These are phyloP conservation scores for Brachionus sp. DNA, from an alignment of 1,140 invertebrate genomes.

Conservation along the genomic window DNA sequence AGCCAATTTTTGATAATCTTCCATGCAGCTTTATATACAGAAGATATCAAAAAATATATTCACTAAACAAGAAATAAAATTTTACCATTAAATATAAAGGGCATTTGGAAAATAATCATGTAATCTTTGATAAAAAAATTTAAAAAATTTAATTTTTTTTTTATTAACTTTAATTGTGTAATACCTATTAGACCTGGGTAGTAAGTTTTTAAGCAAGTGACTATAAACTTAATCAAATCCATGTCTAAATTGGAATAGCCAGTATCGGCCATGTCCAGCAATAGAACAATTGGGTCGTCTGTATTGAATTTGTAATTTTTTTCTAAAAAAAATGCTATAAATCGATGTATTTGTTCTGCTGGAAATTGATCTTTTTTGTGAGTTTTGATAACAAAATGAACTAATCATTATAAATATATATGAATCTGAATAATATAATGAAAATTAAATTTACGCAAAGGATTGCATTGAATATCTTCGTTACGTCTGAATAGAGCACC, in stretches of 20 bases:
- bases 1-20: slow-evolving; percentile 84
- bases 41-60: slow-evolving; percentile 21
- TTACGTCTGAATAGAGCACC: slow-evolving; percentile 4
- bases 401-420: slow-evolving; percentile 47
- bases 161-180: slow-evolving; percentile 42
- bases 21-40: slow-evolving; percentile 72
- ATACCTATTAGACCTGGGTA: slow-evolving; percentile 69
- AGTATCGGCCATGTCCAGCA: slow-evolving; percentile 82
- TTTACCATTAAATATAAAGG: slow-evolving; percentile 83
- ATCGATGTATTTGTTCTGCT: slow-evolving; percentile 71
- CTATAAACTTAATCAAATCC: slow-evolving; percentile 68
- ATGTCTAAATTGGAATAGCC: slow-evolving; percentile 76
- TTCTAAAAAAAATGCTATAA: slow-evolving; percentile 83
- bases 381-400: slow-evolving; percentile 52
- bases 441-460: slow-evolving; percentile 5
- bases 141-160: slow-evolving; percentile 42
- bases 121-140: slow-evolving; percentile 69
- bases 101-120: slow-evolving; percentile 87
- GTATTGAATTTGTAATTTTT: slow-evolving; percentile 68
- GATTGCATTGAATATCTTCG: slow-evolving; percentile 34
- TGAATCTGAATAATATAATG: neutral
- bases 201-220: slow-evolving; percentile 79
- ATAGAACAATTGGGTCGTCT: slow-evolving; percentile 73
- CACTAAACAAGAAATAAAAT: neutral
- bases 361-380: slow-evolving; percentile 69